Evolutionary conservation across 2,888 invertebrate species (phyloP), one percentile per base, ranked within the genome.

Genomic region (Eucera pruinosa): DNA sequence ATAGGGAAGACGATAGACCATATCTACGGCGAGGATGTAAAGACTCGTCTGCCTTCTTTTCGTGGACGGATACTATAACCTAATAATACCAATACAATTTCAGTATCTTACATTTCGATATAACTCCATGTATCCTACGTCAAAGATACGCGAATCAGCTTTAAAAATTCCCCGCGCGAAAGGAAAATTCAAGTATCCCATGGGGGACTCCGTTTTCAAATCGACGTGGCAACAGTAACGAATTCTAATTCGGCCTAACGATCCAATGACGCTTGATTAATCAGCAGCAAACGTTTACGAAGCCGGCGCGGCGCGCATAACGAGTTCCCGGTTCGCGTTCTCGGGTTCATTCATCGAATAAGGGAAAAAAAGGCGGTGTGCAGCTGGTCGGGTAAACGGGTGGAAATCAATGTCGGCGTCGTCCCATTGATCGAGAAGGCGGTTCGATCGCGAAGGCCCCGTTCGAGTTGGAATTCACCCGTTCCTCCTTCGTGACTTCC

Each of bases 311-410:
- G 33, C 25, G 39, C n/a, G 41, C 30, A 4, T 74, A 69, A 75
- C 70, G 60, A 74, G 62, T 47, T 70, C 60, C 47, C 41, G 57
- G 43, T 15, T 47, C 60, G 43, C 60, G 48, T 18, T 48, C 66
- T n/a, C 15, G 15, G 55, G 23, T 66, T 75, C 65, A 78, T 61
- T 73, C 73, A 70, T 82, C 78, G 75, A 74, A 41, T 25, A 41
- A 60, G 45, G 25, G 25, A 41, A 52, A 43, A 48, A 52, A 25
- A 60, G 67, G 36, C 9, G 33, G n/a, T 11, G 58, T 20, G 54
- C 60, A 47, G 39, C 18, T 41, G 61, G 50, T 13, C 27, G 43
- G 45, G 33, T 18, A 45, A 61, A 73, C 11, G 47, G 47, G 54
- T 43, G 30, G 39, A 75, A 67, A 77, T 77, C 75, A 58, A 67